These are phyloP conservation scores for Aphaenogaster floridana DNA, from an alignment of 1,140 invertebrate species.

Conservation along the genomic window DNA sequence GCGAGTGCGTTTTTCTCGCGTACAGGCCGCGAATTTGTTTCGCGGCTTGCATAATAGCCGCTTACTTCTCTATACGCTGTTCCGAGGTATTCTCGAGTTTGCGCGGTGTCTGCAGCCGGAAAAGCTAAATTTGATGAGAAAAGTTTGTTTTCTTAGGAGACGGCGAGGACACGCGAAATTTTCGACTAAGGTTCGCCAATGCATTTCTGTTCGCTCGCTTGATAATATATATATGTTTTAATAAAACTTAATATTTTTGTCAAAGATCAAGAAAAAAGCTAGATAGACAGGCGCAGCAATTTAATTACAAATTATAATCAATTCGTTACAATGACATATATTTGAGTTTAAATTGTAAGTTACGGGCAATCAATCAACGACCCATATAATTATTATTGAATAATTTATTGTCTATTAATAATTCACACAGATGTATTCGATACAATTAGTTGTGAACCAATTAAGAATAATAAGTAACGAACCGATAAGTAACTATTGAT, in stretches of 20 bases:
- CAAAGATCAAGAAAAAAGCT: background rate
- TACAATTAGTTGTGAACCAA: background rate
- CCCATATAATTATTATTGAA: conserved; percentile 28
- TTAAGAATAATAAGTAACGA: conserved; percentile 15
- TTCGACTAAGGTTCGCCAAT: background rate
- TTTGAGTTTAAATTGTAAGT: background rate
- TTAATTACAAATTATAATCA: conserved; percentile 1
- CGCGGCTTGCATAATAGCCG: conserved; percentile 20
- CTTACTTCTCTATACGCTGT: background rate
- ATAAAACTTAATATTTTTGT: background rate
- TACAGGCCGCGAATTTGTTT: conserved; percentile 47
- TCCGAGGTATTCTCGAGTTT: conserved; percentile 17
- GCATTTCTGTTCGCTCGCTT: background rate
- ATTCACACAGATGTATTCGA: background rate
- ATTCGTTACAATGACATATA: background rate
- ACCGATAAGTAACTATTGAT: background rate
- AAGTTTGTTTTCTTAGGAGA: conserved; percentile 30
- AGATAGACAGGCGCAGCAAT: background rate
- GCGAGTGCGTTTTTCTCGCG: conserved; percentile 26
- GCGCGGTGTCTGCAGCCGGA: background rate
- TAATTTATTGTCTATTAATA: conserved; percentile 27
- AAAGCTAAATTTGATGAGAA: conserved; percentile 54
- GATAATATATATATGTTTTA: background rate
- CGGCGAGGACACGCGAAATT: background rate
- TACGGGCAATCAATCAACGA: background rate